Evolutionary conservation across 2,797 vertebrate species (phyloP).

Genomic region (Odontamblyopus rebecca): DNA sequence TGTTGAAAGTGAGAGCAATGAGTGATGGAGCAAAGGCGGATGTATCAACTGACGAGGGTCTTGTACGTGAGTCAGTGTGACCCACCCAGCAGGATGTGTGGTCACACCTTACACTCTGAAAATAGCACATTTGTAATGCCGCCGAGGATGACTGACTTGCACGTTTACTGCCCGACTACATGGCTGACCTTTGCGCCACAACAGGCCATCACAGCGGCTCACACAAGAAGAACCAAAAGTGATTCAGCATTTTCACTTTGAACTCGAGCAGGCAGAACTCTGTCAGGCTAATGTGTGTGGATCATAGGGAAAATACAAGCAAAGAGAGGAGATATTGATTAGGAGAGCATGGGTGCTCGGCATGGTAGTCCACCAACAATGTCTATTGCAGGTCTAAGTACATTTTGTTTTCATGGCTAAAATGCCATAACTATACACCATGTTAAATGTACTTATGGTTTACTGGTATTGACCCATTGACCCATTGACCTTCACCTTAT

Average conservation of each 20-base stretch:
- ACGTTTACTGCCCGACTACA: constrained; percentile 69
- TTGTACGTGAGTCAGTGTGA: constrained; percentile 68
- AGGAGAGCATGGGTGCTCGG: background rate
- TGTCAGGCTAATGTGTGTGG: background rate
- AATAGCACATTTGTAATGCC: constrained; percentile 73
- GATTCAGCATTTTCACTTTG: constrained; percentile 10
- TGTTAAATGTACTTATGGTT: constrained; percentile 4
- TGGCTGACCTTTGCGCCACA: constrained; percentile 73
- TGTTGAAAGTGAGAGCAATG: constrained; percentile 41
- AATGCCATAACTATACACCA: background rate
- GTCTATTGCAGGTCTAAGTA: background rate
- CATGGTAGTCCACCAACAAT: background rate
- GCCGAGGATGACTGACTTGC: constrained; percentile 59
- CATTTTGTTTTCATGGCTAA: background rate
- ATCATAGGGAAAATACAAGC: background rate
- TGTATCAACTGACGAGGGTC: constrained; percentile 17
- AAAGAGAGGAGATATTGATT: background rate
- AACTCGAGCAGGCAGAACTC: background rate
- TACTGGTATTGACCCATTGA: constrained; percentile 35
- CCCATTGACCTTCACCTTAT: constrained; percentile 47
- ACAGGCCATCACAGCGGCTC: constrained; percentile 48
- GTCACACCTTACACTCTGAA: constrained; percentile 70
- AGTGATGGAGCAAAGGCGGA: constrained; percentile 41
- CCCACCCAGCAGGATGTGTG: constrained; percentile 59
- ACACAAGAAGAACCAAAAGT: constrained; percentile 25